Evolutionary conservation across 2,113 vertebrate species (phyloP), one percentile per base, ranked within the genome.

Genomic region (Trichomycterus rosablanca): DNA sequence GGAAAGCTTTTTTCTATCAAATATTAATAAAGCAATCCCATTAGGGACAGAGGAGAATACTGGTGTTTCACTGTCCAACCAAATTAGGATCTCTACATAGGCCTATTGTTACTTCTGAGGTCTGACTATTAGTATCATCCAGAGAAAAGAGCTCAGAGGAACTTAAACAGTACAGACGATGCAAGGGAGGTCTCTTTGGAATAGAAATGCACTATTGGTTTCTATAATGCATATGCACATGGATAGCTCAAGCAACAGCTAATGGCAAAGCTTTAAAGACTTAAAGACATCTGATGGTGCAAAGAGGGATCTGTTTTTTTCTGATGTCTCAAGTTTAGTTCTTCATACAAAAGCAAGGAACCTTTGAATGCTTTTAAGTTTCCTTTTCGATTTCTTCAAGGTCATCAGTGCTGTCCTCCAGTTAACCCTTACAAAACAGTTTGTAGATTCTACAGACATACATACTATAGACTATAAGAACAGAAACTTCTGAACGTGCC

Each of bases 81-180:
- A 74, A 82, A 82, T 86, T 83, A 84, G 58, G 71, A 71, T 84
- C 77, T 71, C 73, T 78, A 79, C 78, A 76, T 67, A 74, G 63
- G 52, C 66, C 73, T 64, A 62, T 66, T 34, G 8, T 58, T 44
- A 58, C 24, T 45, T 34, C 16, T 57, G 45, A 6, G 49, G 58
- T 54, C 9, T 59, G 16, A 51, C 18, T 35, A 39, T 59, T 35
- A 78, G 48, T 44, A 42, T 32, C 15, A 55, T 20, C 18, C 22
- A 66, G 20, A 68, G 37, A 28, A 18, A 55, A 4, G 49, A 52
- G 57, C 14, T 45, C n/a, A 14, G 40, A 28, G 52, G 44, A 23
- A 68, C 11, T 7, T 1, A 37, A 57, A 35, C 48, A 39, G 5
- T 48, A 45, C 23, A 35, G n/a, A 48, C 23, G 49, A 40, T 16